Evolutionary conservation across 2,797 vertebrate genomes (phyloP), one percentile per base, ranked within the genome.

Genomic region (Coregonus ussuriensis): DNA sequence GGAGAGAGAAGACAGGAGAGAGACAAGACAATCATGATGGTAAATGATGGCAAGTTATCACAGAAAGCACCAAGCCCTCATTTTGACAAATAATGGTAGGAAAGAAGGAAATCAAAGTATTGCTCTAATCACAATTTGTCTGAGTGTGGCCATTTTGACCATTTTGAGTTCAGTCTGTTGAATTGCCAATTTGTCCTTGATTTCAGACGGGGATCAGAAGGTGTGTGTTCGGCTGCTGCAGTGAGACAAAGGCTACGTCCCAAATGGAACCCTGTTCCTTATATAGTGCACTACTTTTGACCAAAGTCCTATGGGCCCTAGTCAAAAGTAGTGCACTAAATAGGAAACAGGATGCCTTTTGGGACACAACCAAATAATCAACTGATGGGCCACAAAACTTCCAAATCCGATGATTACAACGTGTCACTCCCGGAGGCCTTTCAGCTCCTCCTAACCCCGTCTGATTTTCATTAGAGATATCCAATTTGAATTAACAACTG

Each of bases 391-490:
- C 78, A 31, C 4, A 59, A 84, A 85, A 83, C 79, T 86, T 77
- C 72, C 59, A 85, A 88, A 83, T 84, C 78, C 75, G 79, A 85
- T 85, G 85, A 86, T 87, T 87, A 85, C 76, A 81, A 74, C 56
- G 82, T 79, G 69, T 84, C 79, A 78, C 81, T 72, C 59, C 62
- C 62, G 76, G 79, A 77, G 82, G 85, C 74, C 81, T 77, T 83
- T 84, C 86, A 25, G 2, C 35, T 29, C 53, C 75, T 33, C 35
- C 85, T 83, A 84, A 85, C 85, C 85, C 63, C 74, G 25, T 83
- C 78, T 84, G 87, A 88, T 87, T 87, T 88, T 86, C 82, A 87
- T 86, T 85, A 86, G 81, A 83, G 87, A 89, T 89, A 89, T 84
- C 82, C 76, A 77, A 81, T 81, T 82, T 80, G 78, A 87, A 86